A percentile compares a stretch with the other conserved stretches of the same genome.
Conservation (phyloP, 1,140 invertebrate species). For the Hyles vespertilio region DNA sequence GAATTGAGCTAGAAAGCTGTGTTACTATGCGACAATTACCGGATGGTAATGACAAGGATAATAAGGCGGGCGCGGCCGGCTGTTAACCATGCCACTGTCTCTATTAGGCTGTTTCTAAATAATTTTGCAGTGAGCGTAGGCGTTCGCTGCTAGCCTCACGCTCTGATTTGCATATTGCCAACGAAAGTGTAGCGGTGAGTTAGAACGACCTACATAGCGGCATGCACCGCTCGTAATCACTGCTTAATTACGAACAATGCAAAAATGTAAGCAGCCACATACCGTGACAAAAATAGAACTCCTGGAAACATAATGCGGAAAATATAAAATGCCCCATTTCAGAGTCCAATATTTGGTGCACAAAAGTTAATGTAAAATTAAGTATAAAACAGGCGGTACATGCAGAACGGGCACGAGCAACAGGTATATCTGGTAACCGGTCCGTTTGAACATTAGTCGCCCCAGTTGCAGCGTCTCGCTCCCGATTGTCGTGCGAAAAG, state of each 20-base stretch:
- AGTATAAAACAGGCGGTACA: conserved; percentile 31
- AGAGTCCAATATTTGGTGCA: too few relatives aligned
- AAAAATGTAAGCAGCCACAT: conserved; percentile 5
- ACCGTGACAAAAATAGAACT: neutral
- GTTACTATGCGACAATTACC: conserved; percentile 42
- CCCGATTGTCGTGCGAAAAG: conserved; percentile 63
- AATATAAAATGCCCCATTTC: neutral
- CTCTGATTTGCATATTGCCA: conserved; percentile 64
- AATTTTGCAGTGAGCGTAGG: conserved; percentile 42
- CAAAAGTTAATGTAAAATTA: conserved; percentile 29
- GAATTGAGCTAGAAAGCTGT: conserved; percentile 53
- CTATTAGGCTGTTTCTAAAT: conserved; percentile 30
- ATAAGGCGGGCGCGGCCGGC: conserved; percentile 36
- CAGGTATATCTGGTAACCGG: conserved; percentile 34
- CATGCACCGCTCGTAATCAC: conserved; percentile 32
- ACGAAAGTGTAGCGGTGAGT: conserved; percentile 60
- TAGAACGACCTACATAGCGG: conserved; percentile 43
- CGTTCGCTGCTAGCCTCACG: conserved; percentile 42
- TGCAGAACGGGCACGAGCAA: conserved; percentile 23
- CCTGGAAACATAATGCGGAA: neutral
- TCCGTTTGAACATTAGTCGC: conserved; percentile 58
- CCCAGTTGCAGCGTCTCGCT: conserved; percentile 56
- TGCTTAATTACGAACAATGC: conserved; percentile 19
- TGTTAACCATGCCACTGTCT: conserved; percentile 10
- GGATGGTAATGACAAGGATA: conserved; percentile 44